phyloP scores from a whole-genome alignment of 1,140 invertebrate species.

The Drosophila melanica region DNA sequence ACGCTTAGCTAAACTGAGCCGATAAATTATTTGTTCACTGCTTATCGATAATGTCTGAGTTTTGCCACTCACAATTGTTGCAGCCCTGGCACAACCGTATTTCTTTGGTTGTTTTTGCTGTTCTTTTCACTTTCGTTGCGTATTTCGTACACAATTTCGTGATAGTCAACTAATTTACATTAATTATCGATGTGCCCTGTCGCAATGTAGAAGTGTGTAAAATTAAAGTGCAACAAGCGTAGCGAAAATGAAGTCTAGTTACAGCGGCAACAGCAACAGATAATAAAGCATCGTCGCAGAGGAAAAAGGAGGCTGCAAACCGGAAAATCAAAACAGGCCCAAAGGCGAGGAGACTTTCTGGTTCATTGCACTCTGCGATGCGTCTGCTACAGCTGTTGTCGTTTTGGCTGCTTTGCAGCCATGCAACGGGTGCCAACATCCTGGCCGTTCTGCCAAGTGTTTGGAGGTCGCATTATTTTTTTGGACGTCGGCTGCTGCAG shows the following conservation, averaged over 20 bases:
- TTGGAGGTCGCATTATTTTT: conserved; percentile 80
- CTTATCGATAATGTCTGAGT: conserved; percentile 20
- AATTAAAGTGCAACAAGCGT: conserved; percentile 32
- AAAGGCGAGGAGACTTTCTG: conserved; percentile 18
- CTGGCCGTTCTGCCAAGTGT: conserved; percentile 77
- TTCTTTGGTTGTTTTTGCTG: conserved; percentile 52
- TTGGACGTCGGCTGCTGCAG: conserved; percentile 80
- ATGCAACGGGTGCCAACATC: conserved; percentile 61
- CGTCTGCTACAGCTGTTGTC: conserved; percentile 53
- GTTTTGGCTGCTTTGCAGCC: conserved; percentile 43
- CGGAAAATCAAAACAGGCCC: conserved; percentile 58
- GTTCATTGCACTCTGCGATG: conserved; percentile 54
- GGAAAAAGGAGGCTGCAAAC: conserved; percentile 43
- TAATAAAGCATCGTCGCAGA: conserved; percentile 55
- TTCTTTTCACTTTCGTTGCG: conserved; percentile 74
- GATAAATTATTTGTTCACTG: background rate
- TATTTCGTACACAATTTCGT: conserved; percentile 40
- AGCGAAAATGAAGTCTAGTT: conserved; percentile 59
- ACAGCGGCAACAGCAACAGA: conserved; percentile 56
- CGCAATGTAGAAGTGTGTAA: conserved; percentile 46
- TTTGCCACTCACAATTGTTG: conserved; percentile 46
- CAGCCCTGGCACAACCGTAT: conserved; percentile 31
- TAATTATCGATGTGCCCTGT: conserved; percentile 41
- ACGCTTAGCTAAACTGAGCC: background rate
- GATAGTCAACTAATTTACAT: conserved; percentile 48